Evolutionary conservation across 2,888 invertebrate genomes (phyloP).

Genomic region (Ctenicera cuprea): DNA sequence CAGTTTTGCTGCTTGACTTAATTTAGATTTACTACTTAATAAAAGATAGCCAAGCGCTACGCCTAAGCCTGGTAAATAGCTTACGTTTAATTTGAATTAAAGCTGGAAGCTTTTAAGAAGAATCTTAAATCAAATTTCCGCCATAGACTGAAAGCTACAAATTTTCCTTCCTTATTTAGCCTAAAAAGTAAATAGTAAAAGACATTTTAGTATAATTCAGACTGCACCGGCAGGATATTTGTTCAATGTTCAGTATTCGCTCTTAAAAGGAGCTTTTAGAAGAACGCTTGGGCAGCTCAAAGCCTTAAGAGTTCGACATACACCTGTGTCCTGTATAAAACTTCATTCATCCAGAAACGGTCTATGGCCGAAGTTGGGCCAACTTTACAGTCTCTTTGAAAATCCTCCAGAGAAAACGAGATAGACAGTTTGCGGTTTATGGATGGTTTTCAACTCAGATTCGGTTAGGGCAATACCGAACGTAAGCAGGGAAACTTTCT

Average conservation of each 20-base stretch:
- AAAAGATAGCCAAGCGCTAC: too few relatives aligned
- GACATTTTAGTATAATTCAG: too few relatives aligned
- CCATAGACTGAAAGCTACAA: too few relatives aligned
- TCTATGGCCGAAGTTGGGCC: conserved; percentile 17
- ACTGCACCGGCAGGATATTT: not conserved
- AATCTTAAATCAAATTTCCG: too few relatives aligned
- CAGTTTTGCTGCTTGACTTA: too few relatives aligned
- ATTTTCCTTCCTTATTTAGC: too few relatives aligned
- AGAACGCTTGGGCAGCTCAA: not conserved
- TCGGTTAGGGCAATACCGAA: conserved; percentile 29
- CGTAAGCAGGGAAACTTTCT: conserved; percentile 42
- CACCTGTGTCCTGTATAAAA: conserved; percentile 33
- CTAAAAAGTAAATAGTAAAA: too few relatives aligned
- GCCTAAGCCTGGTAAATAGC: too few relatives aligned
- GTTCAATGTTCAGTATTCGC: not conserved
- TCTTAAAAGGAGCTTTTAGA: not conserved
- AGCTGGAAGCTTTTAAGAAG: too few relatives aligned
- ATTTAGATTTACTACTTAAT: too few relatives aligned
- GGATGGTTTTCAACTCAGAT: conserved; percentile 43
- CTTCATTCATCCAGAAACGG: conserved; percentile 24
- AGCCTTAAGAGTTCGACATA: conserved; percentile 16
- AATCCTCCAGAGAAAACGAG: conserved; percentile 27
- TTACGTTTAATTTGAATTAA: too few relatives aligned
- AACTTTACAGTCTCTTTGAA: conserved; percentile 24
- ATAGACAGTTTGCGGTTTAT: conserved; percentile 40